Percentiles rank a stretch among this genome's conserved stretches.
Conservation (phyloP, 2,888 invertebrate genomes). For the Polymixis flavicincta region DNA sequence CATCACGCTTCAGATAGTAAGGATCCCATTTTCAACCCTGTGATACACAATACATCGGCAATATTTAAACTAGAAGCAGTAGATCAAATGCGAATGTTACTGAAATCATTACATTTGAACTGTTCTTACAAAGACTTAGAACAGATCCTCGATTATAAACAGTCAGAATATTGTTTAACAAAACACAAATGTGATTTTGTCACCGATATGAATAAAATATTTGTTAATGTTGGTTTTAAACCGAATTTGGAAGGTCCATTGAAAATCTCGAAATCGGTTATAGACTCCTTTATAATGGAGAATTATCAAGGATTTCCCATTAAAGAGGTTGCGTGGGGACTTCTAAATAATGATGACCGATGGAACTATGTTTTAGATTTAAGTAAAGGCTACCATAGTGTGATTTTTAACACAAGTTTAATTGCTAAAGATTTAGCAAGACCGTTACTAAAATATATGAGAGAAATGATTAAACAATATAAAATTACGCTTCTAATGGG, state of each 20-base stretch:
- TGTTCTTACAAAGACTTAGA: slow-evolving; percentile 75
- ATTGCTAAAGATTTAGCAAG: slow-evolving; percentile 81
- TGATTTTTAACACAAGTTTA: slow-evolving; percentile 80
- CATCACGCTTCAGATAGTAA: slow-evolving; percentile 71
- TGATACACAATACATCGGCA: slow-evolving; percentile 79
- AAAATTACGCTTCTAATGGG: slow-evolving; percentile 83
- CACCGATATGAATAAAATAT: slow-evolving; percentile 74
- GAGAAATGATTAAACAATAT: slow-evolving; percentile 68
- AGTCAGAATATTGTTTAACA: slow-evolving; percentile 78
- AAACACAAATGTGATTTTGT: slow-evolving; percentile 78
- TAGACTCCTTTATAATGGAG: slow-evolving; percentile 85
- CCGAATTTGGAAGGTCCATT: slow-evolving; percentile 81
- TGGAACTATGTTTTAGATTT: slow-evolving; percentile 78
- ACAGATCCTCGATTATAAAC: slow-evolving; percentile 78
- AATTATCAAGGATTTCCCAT: slow-evolving; percentile 82
- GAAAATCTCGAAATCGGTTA: slow-evolving; percentile 81
- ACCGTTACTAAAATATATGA: slow-evolving; percentile 78
- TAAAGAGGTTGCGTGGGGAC: slow-evolving; percentile 83
- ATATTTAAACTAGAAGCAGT: slow-evolving; percentile 73
- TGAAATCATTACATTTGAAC: slow-evolving; percentile 76
- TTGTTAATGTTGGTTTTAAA: slow-evolving; percentile 73
- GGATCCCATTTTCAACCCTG: slow-evolving; percentile 82
- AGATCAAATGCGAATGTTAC: slow-evolving; percentile 74
- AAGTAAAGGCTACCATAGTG: slow-evolving; percentile 79
- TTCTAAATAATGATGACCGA: slow-evolving; percentile 64